Evolutionary conservation across 2,888 invertebrate species (phyloP).

Genomic region (Hartigia nigra): DNA sequence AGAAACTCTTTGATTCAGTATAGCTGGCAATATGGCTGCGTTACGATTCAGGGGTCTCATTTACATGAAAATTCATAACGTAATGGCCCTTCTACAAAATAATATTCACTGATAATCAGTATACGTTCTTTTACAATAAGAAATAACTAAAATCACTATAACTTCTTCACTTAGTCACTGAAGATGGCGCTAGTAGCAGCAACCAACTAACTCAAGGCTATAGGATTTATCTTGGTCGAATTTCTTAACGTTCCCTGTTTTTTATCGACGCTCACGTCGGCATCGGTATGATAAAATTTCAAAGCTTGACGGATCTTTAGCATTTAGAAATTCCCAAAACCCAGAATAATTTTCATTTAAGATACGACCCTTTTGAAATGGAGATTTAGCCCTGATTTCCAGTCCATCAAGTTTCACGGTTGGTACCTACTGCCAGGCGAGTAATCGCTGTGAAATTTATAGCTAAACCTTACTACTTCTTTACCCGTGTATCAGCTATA

Average conservation of each 20-base stretch:
- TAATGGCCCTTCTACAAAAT: neutral
- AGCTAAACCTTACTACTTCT: neutral
- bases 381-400: neutral
- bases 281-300: neutral
- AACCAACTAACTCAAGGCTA: no score
- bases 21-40: neutral
- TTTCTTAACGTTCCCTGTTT: neutral
- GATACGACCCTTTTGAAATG: neutral
- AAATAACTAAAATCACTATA: no score
- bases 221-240: no score
- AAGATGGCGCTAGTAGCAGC: no score
- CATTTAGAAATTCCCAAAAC: neutral
- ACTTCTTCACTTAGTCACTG: no score
- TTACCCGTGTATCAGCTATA: neutral
- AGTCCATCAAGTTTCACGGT: neutral
- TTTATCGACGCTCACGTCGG: neutral
- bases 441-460: neutral
- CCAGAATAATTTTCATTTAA: neutral
- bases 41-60: neutral
- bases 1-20: neutral
- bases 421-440: neutral
- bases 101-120: no score
- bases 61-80: neutral
- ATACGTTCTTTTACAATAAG: no score
- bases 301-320: neutral